phyloP scores from a whole-genome alignment of 2,888 invertebrate genomes.

The Drosophila conformis region DNA sequence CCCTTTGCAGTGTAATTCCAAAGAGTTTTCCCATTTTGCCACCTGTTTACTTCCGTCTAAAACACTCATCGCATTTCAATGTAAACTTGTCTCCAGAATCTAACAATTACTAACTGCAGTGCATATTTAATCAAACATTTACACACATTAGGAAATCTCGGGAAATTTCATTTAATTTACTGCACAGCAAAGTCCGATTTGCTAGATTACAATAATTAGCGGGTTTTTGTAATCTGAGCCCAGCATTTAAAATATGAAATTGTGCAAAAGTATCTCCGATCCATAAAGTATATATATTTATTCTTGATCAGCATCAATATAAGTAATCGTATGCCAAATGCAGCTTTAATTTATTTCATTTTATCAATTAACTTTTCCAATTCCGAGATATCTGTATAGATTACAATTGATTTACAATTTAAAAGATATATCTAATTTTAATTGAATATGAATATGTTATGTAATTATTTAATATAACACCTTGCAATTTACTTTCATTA shows the following conservation, averaged over 20 bases:
- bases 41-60: slow-evolving; percentile 3
- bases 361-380: neutral
- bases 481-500: neutral
- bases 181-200: neutral
- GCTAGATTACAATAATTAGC: slow-evolving; percentile 46
- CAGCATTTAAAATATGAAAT: slow-evolving; percentile 1
- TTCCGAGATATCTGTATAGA: neutral
- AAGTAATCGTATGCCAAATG: neutral
- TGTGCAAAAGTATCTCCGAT: neutral
- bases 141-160: neutral
- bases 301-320: neutral
- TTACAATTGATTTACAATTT: neutral
- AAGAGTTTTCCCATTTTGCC: neutral
- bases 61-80: neutral
- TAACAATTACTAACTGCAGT: slow-evolving; percentile 15
- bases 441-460: neutral
- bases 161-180: slow-evolving; percentile 24
- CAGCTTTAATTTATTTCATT: neutral
- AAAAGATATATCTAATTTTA: neutral
- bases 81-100: neutral
- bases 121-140: slow-evolving; percentile 15
- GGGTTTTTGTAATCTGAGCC: slow-evolving; percentile 29
- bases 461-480: neutral
- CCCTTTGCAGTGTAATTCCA: neutral
- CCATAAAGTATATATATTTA: neutral